A percentile compares a stretch with the other conserved stretches of the same genome.
These are phyloP conservation scores for Lutjanus argentimaculatus DNA, from an alignment of 2,797 vertebrate species.

Conservation along the genomic window DNA sequence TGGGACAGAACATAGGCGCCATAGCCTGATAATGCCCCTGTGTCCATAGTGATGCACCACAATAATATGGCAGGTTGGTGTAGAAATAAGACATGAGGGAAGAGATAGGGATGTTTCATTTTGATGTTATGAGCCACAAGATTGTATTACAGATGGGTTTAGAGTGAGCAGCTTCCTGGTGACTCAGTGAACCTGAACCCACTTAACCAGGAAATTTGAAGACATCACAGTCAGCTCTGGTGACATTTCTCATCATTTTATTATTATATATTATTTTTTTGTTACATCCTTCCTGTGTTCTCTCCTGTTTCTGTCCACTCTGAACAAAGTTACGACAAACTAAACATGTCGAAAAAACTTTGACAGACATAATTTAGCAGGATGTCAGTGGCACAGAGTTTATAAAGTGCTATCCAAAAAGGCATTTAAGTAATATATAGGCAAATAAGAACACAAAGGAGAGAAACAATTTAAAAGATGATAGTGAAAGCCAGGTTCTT, in stretches of 20 bases:
- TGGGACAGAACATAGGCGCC: background rate
- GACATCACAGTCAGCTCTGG: background rate
- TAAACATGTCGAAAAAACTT: background rate
- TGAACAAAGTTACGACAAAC: background rate
- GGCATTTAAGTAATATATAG: background rate
- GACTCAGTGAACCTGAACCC: constrained; percentile 5
- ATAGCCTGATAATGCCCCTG: background rate
- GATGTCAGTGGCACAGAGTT: background rate
- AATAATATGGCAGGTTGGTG: background rate
- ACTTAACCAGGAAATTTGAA: background rate
- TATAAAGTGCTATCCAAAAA: background rate
- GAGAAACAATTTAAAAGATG: background rate
- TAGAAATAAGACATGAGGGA: background rate
- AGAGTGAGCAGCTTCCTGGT: background rate
- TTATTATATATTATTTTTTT: too few relatives aligned
- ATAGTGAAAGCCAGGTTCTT: background rate
- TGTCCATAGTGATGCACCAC: background rate
- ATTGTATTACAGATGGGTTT: background rate
- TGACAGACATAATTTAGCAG: too few relatives aligned
- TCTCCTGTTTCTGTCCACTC: background rate
- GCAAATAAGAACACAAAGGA: background rate
- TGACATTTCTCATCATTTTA: background rate
- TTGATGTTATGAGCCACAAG: constrained; percentile 1
- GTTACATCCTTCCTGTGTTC: background rate
- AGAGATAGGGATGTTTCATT: constrained; percentile 10